Base-by-base conservation (phyloP, 2,888 invertebrate species). In the Drosophila tripunctata region DNA sequence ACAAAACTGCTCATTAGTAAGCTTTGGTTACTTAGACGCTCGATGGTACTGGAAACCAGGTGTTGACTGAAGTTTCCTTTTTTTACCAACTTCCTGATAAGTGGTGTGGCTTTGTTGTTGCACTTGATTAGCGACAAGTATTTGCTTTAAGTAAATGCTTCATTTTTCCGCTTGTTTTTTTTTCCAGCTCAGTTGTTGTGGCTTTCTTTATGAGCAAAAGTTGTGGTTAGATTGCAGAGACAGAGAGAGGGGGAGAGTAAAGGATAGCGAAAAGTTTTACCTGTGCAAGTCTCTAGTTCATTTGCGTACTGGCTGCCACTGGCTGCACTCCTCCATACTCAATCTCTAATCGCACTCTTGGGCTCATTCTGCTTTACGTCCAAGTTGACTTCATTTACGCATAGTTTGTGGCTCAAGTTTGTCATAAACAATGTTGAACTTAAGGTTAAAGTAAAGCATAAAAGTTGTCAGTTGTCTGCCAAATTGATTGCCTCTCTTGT, bases 351-450 rank as follows among this genome's bases (percentile, higher is more conserved):
- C 12, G 15, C 30, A 44, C 21, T 43, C 31, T 12, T 10, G 14
- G 5, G 15, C 31, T 6, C 2, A 15, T 24, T 33, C 47, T 33
- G 43, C 36, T 52, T 38, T 44, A n/a, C 47, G 33, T 51, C 50
- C 58, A 62, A 75, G 61, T 61, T 69, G 56, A 78, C 74, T 85
- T 82, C 71, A 80, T 79, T 80, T 79, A 56, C 67, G 67, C 76
- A 82, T 76, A 81, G 83, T 85, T 80, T 80, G 76, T 74, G 65
- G 45, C 82, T 71, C 55, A 82, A 80, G 79, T 80, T 85, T 82
- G 82, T 74, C 85, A 82, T 81, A 80, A 80, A 73, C 79, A 82
- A 78, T 82, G 79, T 67, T 67, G 43, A 85, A 78, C 75, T 75
- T 75, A 52, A 63, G 72, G 60, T 64, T 84, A 35, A 68, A 66